Evolutionary conservation across 2,888 invertebrate species (phyloP).

Genomic region (Neocrepidodera transversa): DNA sequence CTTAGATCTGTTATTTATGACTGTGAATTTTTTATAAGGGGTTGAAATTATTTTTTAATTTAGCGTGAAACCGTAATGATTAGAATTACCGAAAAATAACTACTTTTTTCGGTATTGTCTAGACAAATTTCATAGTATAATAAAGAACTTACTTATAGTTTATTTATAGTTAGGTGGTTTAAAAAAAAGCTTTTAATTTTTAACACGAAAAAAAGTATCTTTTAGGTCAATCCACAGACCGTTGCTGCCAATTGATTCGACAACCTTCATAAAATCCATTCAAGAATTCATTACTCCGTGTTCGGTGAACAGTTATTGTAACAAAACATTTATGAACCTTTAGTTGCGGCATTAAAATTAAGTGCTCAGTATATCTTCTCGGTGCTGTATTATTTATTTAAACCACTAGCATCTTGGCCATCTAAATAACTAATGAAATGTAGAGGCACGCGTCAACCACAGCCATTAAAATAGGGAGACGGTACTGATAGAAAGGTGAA

Average conservation of each 20-base stretch:
- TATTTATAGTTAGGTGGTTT: no score
- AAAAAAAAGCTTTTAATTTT: no score
- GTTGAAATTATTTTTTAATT: conserved; percentile 21
- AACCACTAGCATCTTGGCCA: conserved; percentile 29
- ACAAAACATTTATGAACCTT: conserved; percentile 11
- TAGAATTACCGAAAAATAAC: no score
- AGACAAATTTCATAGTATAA: no score
- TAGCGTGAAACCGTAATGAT: conserved; percentile 3
- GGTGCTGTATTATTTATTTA: conserved; percentile 32
- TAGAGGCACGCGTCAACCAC: conserved; percentile 30
- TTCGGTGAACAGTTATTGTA: not conserved
- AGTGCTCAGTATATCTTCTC: conserved; percentile 14
- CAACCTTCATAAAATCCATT: not conserved
- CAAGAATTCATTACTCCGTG: not conserved
- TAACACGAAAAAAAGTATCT: no score
- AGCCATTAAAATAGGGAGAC: conserved; percentile 21
- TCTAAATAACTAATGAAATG: conserved; percentile 37
- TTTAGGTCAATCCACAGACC: not conserved
- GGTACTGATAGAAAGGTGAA: conserved; percentile 5
- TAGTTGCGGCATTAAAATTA: conserved; percentile 5
- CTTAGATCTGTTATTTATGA: conserved; percentile 13
- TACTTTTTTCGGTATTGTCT: no score
- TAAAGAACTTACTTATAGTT: no score
- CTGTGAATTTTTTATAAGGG: conserved; percentile 10
- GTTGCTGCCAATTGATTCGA: not conserved